A percentile compares a stretch with the other conserved stretches of the same genome.
Conservation (phyloP, 2,797 vertebrate species). For the Smutsia temminckii region DNA sequence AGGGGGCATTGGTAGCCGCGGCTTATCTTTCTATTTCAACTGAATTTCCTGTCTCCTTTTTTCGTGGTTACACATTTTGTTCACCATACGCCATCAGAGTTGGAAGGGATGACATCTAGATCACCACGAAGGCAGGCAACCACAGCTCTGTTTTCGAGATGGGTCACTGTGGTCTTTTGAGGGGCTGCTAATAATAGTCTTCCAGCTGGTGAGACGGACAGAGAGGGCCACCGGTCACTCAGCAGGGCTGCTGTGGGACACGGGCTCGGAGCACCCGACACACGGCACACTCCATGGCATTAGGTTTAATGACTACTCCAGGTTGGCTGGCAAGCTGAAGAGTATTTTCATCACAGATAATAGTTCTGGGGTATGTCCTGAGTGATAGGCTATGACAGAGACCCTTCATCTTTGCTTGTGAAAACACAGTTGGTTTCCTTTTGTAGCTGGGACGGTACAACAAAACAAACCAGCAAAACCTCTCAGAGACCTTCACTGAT, state of each 20-base stretch:
- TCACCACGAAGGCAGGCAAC: not conserved
- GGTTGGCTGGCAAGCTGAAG: not conserved
- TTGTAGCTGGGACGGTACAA: not conserved
- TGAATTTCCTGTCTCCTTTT: not conserved
- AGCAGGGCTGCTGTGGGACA: not conserved
- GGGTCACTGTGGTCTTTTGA: not conserved
- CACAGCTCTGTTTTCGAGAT: not conserved
- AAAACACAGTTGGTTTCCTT: constrained; percentile 32
- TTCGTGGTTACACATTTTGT: not conserved
- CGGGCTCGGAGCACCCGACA: not conserved
- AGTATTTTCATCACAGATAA: constrained; percentile 40
- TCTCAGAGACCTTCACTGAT: not conserved
- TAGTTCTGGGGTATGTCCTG: not conserved
- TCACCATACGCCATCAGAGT: not conserved
- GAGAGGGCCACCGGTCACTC: not conserved
- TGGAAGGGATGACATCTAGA: not conserved
- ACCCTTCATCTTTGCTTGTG: constrained; percentile 2
- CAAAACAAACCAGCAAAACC: constrained; percentile 11
- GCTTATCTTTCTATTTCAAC: not conserved
- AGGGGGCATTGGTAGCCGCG: not conserved
- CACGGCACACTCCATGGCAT: not conserved
- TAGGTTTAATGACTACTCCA: constrained; percentile 7
- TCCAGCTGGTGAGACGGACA: not conserved
- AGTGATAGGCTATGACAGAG: not conserved
- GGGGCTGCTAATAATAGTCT: not conserved